Percentiles rank a stretch among this genome's conserved stretches.
Evolutionary conservation across 92 coral and sea anemone genomes (phyloP).

Genomic region (Palythoa heliodiscus): DNA sequence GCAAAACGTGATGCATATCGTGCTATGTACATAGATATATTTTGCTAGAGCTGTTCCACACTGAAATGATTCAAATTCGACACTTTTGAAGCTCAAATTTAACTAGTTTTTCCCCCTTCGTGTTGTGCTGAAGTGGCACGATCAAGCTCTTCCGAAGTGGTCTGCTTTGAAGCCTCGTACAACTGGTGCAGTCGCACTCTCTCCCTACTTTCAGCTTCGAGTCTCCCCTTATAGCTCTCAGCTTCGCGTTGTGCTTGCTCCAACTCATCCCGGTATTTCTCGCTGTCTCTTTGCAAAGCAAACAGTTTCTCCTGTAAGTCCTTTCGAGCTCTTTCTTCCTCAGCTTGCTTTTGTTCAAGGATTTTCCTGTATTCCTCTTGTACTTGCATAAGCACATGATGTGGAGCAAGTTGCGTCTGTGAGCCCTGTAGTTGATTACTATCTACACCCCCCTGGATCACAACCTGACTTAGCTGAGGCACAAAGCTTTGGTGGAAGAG

Average conservation of each 20-base stretch:
- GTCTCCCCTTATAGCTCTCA: conserved; percentile 83
- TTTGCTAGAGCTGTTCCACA: background rate
- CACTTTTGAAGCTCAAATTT: background rate
- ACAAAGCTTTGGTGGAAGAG: conserved; percentile 68
- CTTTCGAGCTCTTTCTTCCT: conserved; percentile 80
- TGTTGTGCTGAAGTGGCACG: background rate
- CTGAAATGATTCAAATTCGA: background rate
- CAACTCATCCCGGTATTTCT: conserved; percentile 87
- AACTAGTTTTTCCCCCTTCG: conserved; percentile 21
- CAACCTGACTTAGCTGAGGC: conserved; percentile 69
- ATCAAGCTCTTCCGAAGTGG: conserved; percentile 5
- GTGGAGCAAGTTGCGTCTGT: conserved; percentile 27
- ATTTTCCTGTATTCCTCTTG: conserved; percentile 92
- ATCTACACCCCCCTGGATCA: conserved; percentile 38
- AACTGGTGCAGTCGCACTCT: conserved; percentile 70
- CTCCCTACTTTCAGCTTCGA: conserved; percentile 81
- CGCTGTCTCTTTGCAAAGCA: conserved; percentile 85
- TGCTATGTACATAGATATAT: background rate
- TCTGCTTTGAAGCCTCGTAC: conserved; percentile 67
- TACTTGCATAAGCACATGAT: conserved; percentile 77
- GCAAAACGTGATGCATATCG: background rate
- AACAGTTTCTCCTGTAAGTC: conserved; percentile 90
- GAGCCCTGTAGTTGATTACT: conserved; percentile 3
- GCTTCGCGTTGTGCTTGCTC: conserved; percentile 96
- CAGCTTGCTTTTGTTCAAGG: conserved; percentile 84